Evolutionary conservation across 2,113 vertebrate species (phyloP), one percentile per base, ranked within the genome.

Genomic region (Paratilapia polleni): DNA sequence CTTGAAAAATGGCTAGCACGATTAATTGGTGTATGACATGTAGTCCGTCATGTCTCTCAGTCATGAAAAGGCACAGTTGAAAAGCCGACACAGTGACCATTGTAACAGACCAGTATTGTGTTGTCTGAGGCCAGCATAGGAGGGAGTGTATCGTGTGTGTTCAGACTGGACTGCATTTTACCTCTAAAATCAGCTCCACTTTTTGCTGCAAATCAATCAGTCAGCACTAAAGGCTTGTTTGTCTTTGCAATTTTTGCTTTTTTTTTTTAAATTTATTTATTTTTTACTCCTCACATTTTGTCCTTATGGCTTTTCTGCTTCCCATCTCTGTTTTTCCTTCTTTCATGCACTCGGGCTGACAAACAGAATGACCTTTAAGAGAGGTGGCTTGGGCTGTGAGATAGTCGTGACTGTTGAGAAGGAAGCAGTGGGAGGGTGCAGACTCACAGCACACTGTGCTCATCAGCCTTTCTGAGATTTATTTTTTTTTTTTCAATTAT

Each of bases 361-460:
- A 43, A 38, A 61, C 43, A 9, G 11, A 63, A 57, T 78, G 24
- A 31, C 61, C 66, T 73, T 57, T 68, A 81, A 82, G 78, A 74
- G 31, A 62, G 17, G 11, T 17, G n/a, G 28, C 73, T 59, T 28
- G 56, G 59, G 57, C 47, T 34, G 11, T 31, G 31, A 79, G 66
- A 41, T 36, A n/a, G 77, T 43, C 20, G 43, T 79, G 63, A 83
- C 62, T 58, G 19, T 61, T 47, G 54, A 31, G 28, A 34, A 12
- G 22, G 20, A 68, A 68, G 64, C 38, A 34, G 47, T 6, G 14
- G 49, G 74, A 36, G 49, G 26, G 38, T 26, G 19, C 26, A 22
- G 36, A 49, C 26, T 57, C 38, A 26, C 22, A 47, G 8, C 38
- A 26, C 38, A 52, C 19, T 5, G 34, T 41, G 20, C 36, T 59